A percentile compares a stretch with the other conserved stretches of the same genome.
Evolutionary conservation across 2,113 vertebrate species (phyloP).

Genomic region (Poeciliopsis prolifica): DNA sequence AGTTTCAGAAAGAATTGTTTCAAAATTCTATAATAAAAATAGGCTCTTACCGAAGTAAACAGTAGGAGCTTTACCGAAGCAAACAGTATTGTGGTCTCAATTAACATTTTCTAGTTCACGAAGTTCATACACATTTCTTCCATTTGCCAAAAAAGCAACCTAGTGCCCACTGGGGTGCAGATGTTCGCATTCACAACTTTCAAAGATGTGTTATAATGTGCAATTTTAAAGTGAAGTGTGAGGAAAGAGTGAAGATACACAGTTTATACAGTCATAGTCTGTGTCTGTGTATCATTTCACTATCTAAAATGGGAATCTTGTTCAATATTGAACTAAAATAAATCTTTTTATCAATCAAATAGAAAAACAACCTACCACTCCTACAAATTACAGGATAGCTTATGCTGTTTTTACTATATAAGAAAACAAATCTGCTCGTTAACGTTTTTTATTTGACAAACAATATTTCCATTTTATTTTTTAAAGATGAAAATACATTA

Average conservation of each 20-base stretch:
- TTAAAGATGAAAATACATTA: neutral
- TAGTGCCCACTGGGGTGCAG: conserved; percentile 43
- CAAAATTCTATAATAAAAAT: neutral
- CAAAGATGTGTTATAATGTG: conserved; percentile 30
- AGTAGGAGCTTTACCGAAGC: conserved; percentile 31
- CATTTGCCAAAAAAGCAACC: conserved; percentile 24
- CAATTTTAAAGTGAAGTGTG: conserved; percentile 30
- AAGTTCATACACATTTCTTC: conserved; percentile 43
- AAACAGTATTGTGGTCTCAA: conserved; percentile 64
- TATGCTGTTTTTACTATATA: too few relatives aligned
- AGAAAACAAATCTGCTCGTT: too few relatives aligned
- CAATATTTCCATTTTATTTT: neutral
- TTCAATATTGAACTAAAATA: too few relatives aligned
- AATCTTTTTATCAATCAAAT: too few relatives aligned
- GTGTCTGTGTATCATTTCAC: neutral
- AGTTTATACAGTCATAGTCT: neutral
- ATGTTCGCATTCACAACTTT: conserved; percentile 51
- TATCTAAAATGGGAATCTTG: too few relatives aligned
- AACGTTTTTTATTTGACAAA: neutral
- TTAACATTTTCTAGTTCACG: conserved; percentile 67
- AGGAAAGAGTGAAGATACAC: neutral
- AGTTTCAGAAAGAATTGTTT: conserved; percentile 68
- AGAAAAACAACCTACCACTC: too few relatives aligned
- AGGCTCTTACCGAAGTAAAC: conserved; percentile 10
- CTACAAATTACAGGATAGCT: too few relatives aligned